Evolutionary conservation across 2,888 invertebrate species (phyloP).

Genomic region (Eumacrocentrus americanus): DNA sequence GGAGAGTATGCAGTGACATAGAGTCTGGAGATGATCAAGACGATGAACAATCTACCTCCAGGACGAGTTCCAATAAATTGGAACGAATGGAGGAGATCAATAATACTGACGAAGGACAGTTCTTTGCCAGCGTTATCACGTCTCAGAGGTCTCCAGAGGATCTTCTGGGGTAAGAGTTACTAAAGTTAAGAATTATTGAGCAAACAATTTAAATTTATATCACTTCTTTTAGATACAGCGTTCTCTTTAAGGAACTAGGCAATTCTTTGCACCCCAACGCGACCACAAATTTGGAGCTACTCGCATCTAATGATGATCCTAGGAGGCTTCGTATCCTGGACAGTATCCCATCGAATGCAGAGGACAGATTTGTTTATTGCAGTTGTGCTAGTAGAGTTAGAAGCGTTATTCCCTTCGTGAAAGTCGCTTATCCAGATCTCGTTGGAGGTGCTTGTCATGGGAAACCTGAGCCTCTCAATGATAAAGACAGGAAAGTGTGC

Average conservation of each 20-base stretch:
- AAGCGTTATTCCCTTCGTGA: conserved; percentile 73
- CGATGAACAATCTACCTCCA: conserved; percentile 28
- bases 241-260: conserved; percentile 66
- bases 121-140: conserved; percentile 52
- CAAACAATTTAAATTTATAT: too few relatives aligned
- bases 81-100: conserved; percentile 6
- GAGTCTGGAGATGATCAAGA: conserved; percentile 54
- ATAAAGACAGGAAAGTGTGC: conserved; percentile 64
- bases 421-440: conserved; percentile 79
- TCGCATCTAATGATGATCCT: not conserved
- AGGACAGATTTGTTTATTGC: conserved; percentile 61
- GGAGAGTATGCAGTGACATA: conserved; percentile 49
- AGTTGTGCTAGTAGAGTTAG: conserved; percentile 66
- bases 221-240: conserved; percentile 63
- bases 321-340: conserved; percentile 2
- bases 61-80: conserved; percentile 2
- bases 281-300: conserved; percentile 56
- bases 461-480: conserved; percentile 69
- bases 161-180: conserved; percentile 44
- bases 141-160: conserved; percentile 53
- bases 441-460: conserved; percentile 66
- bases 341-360: not conserved
- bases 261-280: conserved; percentile 64
- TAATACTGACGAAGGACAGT: conserved; percentile 46
- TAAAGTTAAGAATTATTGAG: too few relatives aligned